phyloP scores from a whole-genome alignment of 2,113 vertebrate species.

The Erinaceus europaeus region DNA sequence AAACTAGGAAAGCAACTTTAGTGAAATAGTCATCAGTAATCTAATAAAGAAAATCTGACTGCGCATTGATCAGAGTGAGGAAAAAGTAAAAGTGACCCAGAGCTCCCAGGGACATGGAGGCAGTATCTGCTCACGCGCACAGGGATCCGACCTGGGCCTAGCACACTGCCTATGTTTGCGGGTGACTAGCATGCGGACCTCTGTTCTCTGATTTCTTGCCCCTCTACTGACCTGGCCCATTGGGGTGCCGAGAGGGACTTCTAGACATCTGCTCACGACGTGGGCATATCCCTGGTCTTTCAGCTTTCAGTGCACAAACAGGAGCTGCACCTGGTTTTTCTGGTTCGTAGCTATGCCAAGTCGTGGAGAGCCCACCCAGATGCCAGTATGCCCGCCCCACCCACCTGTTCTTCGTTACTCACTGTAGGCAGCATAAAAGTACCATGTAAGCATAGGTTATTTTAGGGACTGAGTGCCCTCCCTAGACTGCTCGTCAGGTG shows the following conservation, averaged over 20 bases:
- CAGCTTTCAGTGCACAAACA: slow-evolving; percentile 94
- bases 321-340: slow-evolving; percentile 93
- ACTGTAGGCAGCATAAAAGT: no score
- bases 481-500: no score
- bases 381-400: slow-evolving; percentile 93
- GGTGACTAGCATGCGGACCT: slow-evolving; percentile 52
- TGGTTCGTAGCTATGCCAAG: slow-evolving; percentile 97
- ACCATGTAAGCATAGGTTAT: no score
- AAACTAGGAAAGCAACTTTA: not conserved
- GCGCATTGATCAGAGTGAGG: not conserved
- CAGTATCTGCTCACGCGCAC: no score
- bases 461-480: no score
- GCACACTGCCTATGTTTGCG: no score
- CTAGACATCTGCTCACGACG: slow-evolving; percentile 91
- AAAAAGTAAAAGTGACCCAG: not conserved
- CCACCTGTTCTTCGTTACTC: slow-evolving; percentile 92
- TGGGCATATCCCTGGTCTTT: slow-evolving; percentile 95
- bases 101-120: no score
- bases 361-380: slow-evolving; percentile 97
- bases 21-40: not conserved
- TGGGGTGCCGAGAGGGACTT: slow-evolving; percentile 90
- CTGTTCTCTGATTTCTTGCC: slow-evolving; percentile 10
- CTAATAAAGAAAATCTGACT: not conserved
- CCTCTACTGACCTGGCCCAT: slow-evolving; percentile 83
- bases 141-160: no score